Conservation (phyloP, 2,888 invertebrate species). For the Hermodice carunculata region DNA sequence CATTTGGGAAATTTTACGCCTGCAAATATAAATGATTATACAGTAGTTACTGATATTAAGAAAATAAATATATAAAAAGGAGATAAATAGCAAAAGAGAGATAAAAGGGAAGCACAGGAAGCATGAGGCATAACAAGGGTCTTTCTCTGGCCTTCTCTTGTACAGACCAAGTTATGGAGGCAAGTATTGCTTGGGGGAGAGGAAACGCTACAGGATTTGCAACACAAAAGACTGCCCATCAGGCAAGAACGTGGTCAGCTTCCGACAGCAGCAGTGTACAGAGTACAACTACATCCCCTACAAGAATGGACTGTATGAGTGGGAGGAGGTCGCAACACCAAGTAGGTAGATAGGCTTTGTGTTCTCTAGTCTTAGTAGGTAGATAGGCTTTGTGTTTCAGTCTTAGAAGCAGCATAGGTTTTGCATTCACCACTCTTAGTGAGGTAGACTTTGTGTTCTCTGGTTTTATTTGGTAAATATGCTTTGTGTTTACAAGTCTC, state of each 20-base stretch:
- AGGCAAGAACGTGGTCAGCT: conserved; percentile 76
- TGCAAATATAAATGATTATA: too few species aligned
- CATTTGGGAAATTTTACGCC: too few species aligned
- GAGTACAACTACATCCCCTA: conserved; percentile 78
- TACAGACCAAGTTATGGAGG: conserved; percentile 82
- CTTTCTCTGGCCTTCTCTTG: background rate
- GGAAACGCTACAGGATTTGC: conserved; percentile 85
- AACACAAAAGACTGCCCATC: conserved; percentile 83
- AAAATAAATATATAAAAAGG: too few species aligned
- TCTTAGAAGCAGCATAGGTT: too few species aligned
- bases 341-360: conserved; percentile 56
- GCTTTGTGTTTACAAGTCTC: too few species aligned
- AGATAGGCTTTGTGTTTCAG: too few species aligned
- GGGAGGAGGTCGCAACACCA: conserved; percentile 72
- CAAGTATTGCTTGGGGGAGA: conserved; percentile 86
- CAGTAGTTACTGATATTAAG: too few species aligned
- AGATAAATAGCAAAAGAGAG: too few species aligned
- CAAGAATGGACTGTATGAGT: conserved; percentile 71
- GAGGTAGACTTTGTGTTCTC: too few species aligned
- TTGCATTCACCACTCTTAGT: too few species aligned
- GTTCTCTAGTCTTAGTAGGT: too few species aligned
- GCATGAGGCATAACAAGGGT: background rate
- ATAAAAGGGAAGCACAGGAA: background rate
- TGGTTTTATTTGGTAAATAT: too few species aligned
- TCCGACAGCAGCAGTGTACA: conserved; percentile 83